A percentile compares a stretch with the other conserved stretches of the same genome.
These are phyloP conservation scores for Himalopsyche phryganea DNA, from an alignment of 1,140 invertebrate genomes.

Conservation along the genomic window DNA sequence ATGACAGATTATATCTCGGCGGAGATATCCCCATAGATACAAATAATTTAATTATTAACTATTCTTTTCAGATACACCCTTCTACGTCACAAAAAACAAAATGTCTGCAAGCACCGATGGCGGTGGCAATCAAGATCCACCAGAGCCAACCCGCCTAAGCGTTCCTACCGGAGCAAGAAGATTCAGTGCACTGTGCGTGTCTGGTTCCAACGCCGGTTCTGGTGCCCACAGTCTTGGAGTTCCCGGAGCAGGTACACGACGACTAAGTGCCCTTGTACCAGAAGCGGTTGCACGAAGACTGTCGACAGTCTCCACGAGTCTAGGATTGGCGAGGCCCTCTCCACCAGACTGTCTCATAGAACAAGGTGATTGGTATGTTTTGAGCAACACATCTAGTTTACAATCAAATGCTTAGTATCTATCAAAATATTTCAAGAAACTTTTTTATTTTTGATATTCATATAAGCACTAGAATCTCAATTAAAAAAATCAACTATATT, in stretches of 20 bases:
- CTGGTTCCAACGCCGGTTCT: neutral
- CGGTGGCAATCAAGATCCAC: neutral
- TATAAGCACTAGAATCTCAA: no score
- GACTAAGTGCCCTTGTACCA: constrained; percentile 30
- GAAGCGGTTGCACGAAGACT: constrained; percentile 28
- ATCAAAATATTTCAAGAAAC: no score
- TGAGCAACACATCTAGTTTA: no score
- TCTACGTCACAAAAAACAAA: neutral
- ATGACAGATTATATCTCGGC: no score
- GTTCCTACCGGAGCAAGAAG: constrained; percentile 9
- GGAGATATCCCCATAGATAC: no score
- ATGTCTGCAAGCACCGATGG: neutral
- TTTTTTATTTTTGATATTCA: no score
- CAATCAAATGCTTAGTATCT: no score
- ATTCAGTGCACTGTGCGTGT: constrained; percentile 7
- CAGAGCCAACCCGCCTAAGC: constrained; percentile 8
- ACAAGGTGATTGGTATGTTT: constrained; percentile 21
- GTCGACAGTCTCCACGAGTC: constrained; percentile 21
- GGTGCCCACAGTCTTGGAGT: neutral
- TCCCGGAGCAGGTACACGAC: constrained; percentile 9
- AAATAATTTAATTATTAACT: no score
- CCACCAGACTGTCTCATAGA: constrained; percentile 25
- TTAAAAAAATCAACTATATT: neutral
- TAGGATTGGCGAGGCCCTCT: constrained; percentile 18
- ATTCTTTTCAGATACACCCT: no score